These are phyloP conservation scores for Tetramorium bicarinatum DNA, from an alignment of 2,888 invertebrate species.

Conservation along the genomic window DNA sequence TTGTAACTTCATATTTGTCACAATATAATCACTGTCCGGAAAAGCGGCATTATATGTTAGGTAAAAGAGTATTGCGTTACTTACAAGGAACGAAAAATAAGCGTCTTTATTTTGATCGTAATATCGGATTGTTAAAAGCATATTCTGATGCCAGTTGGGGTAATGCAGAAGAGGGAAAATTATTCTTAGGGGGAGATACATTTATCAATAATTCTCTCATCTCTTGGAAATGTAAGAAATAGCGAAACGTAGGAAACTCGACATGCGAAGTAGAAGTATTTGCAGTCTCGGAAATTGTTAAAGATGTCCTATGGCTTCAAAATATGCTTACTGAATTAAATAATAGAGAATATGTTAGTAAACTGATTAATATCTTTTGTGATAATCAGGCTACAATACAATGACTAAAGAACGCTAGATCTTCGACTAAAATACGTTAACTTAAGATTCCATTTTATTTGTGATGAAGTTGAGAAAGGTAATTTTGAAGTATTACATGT, in stretches of 20 bases:
- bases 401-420: not conserved
- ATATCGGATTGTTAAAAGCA: not conserved
- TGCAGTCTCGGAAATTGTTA: not conserved
- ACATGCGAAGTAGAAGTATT: not conserved
- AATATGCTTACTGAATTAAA: not conserved
- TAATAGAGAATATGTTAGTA: not conserved
- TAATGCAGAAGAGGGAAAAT: constrained; percentile 10
- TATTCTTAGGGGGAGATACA: constrained; percentile 17
- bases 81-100: not conserved
- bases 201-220: not conserved
- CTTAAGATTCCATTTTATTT: too few relatives aligned
- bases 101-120: not conserved
- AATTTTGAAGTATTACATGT: too few relatives aligned
- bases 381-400: not conserved
- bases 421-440: too few relatives aligned
- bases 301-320: not conserved
- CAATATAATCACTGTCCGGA: not conserved
- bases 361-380: not conserved
- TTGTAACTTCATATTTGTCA: not conserved
- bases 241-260: not conserved
- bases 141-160: constrained; percentile 37
- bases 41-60: constrained; percentile 3
- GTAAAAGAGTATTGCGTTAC: constrained; percentile 13
- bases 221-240: not conserved
- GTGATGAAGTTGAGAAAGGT: too few relatives aligned